Conservation (phyloP, 2,888 invertebrate species). For the Penaeus monodon region DNA sequence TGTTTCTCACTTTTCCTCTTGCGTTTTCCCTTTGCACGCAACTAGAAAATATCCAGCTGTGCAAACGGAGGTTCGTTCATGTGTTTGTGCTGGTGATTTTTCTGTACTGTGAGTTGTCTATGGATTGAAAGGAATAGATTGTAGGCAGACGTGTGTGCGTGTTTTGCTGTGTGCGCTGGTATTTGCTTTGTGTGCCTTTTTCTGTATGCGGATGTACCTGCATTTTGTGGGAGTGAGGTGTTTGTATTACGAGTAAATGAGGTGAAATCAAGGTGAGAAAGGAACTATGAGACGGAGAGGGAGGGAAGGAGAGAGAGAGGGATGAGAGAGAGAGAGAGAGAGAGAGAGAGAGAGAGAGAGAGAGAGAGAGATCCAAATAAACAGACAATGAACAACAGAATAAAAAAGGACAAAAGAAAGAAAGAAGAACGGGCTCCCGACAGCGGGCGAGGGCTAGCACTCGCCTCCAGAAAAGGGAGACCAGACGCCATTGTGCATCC, state of each 20-base stretch:
- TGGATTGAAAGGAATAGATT: background rate
- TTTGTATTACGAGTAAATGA: background rate
- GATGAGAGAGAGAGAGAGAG: background rate
- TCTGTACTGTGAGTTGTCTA: too few species aligned
- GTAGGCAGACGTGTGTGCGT: background rate
- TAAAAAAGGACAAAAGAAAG: too few species aligned
- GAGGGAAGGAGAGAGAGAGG: background rate
- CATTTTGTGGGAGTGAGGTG: background rate
- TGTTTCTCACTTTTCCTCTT: background rate
- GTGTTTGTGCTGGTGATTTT: too few species aligned
- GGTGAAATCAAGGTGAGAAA: background rate
- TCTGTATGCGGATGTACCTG: background rate
- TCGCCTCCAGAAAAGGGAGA: too few species aligned
- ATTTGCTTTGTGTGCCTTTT: background rate
- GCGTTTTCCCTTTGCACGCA: background rate
- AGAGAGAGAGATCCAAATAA: background rate
- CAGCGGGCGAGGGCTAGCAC: too few species aligned
- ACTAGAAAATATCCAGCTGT: too few species aligned
- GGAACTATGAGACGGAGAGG: background rate
- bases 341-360: constrained; percentile 20
- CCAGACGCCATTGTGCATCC: background rate
- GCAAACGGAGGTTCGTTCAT: too few species aligned
- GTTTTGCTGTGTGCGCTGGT: background rate
- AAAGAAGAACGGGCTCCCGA: too few species aligned
- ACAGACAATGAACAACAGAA: background rate